Evolutionary conservation across 2,888 invertebrate species (phyloP).

Genomic region (Trichopria drosophilae): DNA sequence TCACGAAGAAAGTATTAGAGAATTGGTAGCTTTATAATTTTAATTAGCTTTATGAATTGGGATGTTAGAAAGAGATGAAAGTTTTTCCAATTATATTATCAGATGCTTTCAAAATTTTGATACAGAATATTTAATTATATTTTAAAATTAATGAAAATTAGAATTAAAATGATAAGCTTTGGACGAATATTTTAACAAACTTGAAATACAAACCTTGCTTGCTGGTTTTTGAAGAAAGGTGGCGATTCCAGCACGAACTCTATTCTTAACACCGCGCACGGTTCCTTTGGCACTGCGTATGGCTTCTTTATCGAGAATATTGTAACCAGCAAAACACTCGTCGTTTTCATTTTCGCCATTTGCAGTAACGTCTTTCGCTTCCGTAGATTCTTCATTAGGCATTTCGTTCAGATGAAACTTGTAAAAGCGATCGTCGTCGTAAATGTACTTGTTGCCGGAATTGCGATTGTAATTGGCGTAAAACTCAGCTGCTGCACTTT

Average conservation of each 20-base stretch:
- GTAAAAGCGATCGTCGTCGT: conserved; percentile 78
- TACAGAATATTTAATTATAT: no score
- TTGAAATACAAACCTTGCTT: conserved; percentile 69
- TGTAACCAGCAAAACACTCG: conserved; percentile 79
- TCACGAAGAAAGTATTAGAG: no score
- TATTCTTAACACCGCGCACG: conserved; percentile 90
- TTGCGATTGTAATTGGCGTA: conserved; percentile 47
- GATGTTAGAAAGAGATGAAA: no score
- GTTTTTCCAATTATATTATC: no score
- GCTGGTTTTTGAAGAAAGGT: conserved; percentile 87
- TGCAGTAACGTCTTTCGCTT: conserved; percentile 32
- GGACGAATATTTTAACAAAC: no score
- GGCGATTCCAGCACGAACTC: conserved; percentile 91
- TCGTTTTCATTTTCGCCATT: conserved; percentile 56
- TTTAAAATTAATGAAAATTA: no score
- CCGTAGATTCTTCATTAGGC: conserved; percentile 53
- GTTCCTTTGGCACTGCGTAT: conserved; percentile 91
- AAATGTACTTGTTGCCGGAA: conserved; percentile 63
- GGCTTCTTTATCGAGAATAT: conserved; percentile 73
- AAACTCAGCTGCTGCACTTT: conserved; percentile 38
- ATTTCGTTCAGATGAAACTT: conserved; percentile 81
- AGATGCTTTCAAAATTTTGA: no score
- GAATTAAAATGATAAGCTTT: no score
- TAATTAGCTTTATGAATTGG: no score
- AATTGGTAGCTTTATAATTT: no score